A percentile compares a stretch with the other conserved stretches of the same genome.
These are phyloP conservation scores for Microdon myrmicae DNA, from an alignment of 2,888 invertebrate species.

Conservation along the genomic window DNA sequence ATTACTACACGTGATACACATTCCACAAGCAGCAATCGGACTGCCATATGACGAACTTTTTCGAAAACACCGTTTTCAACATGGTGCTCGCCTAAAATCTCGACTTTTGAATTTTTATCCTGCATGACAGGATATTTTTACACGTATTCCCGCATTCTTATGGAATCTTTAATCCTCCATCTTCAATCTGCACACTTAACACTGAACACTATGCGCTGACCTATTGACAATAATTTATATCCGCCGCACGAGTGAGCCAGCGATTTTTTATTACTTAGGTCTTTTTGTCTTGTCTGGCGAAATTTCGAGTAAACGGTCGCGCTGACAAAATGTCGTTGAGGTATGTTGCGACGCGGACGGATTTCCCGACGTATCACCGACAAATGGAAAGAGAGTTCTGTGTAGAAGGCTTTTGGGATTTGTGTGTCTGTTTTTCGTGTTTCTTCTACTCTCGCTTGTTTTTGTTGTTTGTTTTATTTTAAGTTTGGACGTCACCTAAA, in stretches of 20 bases:
- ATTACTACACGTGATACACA: no score
- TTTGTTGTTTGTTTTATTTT: conserved; percentile 29
- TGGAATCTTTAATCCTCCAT: no score
- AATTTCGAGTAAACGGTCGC: conserved; percentile 27
- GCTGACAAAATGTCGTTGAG: conserved; percentile 20
- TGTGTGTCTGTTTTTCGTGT: conserved; percentile 21
- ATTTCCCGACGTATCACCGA: conserved; percentile 19
- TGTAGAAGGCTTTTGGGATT: conserved; percentile 24
- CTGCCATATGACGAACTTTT: no score
- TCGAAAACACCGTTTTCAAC: conserved; percentile 38
- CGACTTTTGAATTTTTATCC: conserved; percentile 8
- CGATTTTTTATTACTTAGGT: conserved; percentile 2
- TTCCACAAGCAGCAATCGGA: no score
- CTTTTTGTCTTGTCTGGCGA: conserved; percentile 21
- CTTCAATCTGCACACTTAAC: no score
- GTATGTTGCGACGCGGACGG: no score
- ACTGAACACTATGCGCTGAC: no score
- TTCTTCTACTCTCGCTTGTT: conserved; percentile 12
- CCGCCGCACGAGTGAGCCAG: conserved; percentile 12
- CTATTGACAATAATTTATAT: conserved; percentile 36
- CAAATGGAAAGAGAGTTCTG: conserved; percentile 32
- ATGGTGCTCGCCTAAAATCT: conserved; percentile 11
- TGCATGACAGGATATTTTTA: conserved; percentile 2
- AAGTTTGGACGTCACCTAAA: conserved; percentile 51
- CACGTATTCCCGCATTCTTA: conserved; percentile 12